phyloP scores from a whole-genome alignment of 2,113 vertebrate species.

The Toxotes chatareus region DNA sequence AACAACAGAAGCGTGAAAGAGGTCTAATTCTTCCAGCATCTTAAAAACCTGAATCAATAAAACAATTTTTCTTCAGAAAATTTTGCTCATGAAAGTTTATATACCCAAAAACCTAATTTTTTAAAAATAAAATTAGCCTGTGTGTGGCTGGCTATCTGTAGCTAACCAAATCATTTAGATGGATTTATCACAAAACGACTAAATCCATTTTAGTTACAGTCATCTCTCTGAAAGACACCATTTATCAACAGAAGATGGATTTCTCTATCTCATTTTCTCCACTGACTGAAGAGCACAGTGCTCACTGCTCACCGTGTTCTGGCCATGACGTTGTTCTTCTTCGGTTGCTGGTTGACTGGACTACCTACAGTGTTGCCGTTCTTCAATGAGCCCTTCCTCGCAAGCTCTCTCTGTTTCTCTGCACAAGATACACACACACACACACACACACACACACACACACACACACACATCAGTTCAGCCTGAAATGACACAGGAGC shows the following conservation, averaged over 20 bases:
- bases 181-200: neutral
- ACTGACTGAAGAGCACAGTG: neutral
- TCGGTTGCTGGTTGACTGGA: constrained; percentile 98
- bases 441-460: neutral
- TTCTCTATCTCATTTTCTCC: neutral
- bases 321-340: constrained; percentile 99
- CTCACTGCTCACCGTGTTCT: constrained; percentile 90
- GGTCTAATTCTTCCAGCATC: constrained; percentile 27
- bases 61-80: constrained; percentile 11
- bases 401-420: constrained; percentile 98
- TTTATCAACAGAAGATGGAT: neutral
- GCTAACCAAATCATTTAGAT: neutral
- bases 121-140: neutral
- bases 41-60: constrained; percentile 55
- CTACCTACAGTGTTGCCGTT: constrained; percentile 91
- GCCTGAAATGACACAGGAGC: neutral
- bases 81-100: neutral
- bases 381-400: constrained; percentile 96
- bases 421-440: constrained; percentile 58
- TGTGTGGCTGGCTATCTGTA: neutral
- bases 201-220: neutral
- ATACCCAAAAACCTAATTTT: neutral
- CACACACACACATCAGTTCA: neutral
- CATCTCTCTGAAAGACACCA: neutral
- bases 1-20: constrained; percentile 38